phyloP scores from a whole-genome alignment of 2,888 invertebrate species.

The Drosophila pegasa region DNA sequence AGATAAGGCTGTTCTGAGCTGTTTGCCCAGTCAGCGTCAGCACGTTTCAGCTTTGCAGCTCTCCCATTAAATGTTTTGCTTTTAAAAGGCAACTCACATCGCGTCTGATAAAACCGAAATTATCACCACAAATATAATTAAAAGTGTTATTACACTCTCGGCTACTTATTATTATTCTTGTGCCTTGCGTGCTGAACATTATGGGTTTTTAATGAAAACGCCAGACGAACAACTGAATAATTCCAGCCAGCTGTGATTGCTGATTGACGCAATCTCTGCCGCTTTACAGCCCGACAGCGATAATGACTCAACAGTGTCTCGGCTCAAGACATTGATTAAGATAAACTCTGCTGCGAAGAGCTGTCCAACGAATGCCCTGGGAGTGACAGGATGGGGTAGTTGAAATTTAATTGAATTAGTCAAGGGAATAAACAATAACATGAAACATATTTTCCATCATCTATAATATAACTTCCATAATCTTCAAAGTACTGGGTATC shows the following conservation, averaged over 20 bases:
- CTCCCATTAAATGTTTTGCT: slow-evolving; percentile 19
- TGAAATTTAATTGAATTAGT: too few relatives aligned
- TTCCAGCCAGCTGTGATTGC: slow-evolving; percentile 51
- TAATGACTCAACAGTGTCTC: slow-evolving; percentile 43
- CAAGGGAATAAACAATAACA: too few relatives aligned
- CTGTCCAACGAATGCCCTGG: not conserved
- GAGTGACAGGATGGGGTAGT: not conserved
- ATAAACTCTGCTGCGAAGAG: slow-evolving; percentile 30
- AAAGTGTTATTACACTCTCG: slow-evolving; percentile 45
- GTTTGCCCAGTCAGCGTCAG: slow-evolving; percentile 45
- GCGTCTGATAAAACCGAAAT: slow-evolving; percentile 42
- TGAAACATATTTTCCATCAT: not conserved
- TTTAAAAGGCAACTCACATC: slow-evolving; percentile 47
- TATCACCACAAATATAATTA: slow-evolving; percentile 59
- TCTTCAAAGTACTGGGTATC: slow-evolving; percentile 1
- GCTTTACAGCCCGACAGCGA: slow-evolving; percentile 1
- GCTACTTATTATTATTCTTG: slow-evolving; percentile 49
- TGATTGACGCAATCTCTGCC: slow-evolving; percentile 54
- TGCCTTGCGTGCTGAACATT: slow-evolving; percentile 48
- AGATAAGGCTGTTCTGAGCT: slow-evolving; percentile 12
- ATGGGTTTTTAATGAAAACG: slow-evolving; percentile 62
- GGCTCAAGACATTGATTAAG: slow-evolving; percentile 45
- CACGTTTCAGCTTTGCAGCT: slow-evolving; percentile 39
- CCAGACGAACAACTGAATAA: slow-evolving; percentile 33
- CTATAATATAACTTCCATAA: not conserved